phyloP scores from a whole-genome alignment of 2,113 vertebrate species.

The Centropus bengalensis region DNA sequence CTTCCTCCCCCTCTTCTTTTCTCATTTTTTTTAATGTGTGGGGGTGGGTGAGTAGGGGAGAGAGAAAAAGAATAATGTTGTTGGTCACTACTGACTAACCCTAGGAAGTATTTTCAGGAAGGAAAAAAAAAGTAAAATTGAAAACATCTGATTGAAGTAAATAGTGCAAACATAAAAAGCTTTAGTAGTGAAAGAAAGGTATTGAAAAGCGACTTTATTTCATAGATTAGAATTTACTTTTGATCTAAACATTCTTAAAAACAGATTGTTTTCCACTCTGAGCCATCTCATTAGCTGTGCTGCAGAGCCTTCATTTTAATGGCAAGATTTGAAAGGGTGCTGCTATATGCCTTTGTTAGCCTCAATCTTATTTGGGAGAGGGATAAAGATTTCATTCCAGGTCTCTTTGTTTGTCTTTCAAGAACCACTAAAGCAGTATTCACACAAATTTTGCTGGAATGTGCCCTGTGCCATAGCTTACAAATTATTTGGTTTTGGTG shows the following conservation, averaged over 20 bases:
- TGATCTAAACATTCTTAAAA: constrained; percentile 83
- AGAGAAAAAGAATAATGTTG: constrained; percentile 72
- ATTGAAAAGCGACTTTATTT: constrained; percentile 82
- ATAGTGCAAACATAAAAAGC: constrained; percentile 83
- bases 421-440: constrained; percentile 80
- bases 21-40: constrained; percentile 49
- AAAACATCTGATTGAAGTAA: constrained; percentile 89
- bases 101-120: constrained; percentile 79
- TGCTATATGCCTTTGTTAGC: constrained; percentile 73
- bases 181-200: constrained; percentile 79
- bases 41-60: constrained; percentile 35
- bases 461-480: constrained; percentile 82
- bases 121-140: constrained; percentile 77
- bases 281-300: constrained; percentile 78
- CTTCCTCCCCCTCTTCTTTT: constrained; percentile 68
- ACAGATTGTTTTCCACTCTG: constrained; percentile 78
- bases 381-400: constrained; percentile 77
- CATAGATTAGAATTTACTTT: constrained; percentile 86
- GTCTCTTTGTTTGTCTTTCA: constrained; percentile 82
- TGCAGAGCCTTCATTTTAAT: constrained; percentile 69
- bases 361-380: constrained; percentile 69
- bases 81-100: constrained; percentile 75
- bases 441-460: constrained; percentile 86
- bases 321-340: constrained; percentile 70
- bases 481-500: constrained; percentile 88